Base-by-base conservation (phyloP, 2,113 vertebrate species). In the Bombycilla garrulus region DNA sequence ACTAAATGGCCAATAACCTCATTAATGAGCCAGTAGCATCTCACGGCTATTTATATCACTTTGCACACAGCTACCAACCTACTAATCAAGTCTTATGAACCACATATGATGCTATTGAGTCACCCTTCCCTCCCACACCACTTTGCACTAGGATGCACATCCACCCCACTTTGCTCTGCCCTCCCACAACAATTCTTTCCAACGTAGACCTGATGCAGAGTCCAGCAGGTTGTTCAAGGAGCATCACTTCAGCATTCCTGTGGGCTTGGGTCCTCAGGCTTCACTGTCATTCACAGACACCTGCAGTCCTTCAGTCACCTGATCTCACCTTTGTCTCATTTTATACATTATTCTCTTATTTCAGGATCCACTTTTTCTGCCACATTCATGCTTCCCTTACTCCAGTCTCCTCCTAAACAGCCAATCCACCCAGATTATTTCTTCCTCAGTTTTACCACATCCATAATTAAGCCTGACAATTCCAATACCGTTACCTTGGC, bases 401-500 rank as follows among this genome's bases (percentile, higher is more conserved):
- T n/a, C 24, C 17, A 66, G 60, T 36, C 72, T 92, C 79, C 79
- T 88, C 90, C 72, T 54, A 88, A 29, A 56, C 1, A 50, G 38
- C 12, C n/a, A 86, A 48, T 33, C 67, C 29, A 54, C 23, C 35
- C 50, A 23, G 56, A 77, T 69, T 58, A 54, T 51, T 86, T 64
- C 42, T 88, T 57, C 60, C 67, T 83, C 38, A 10, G 50, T 83
- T 85, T 86, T 96, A 45, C 53, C 51, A 70, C 58, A 64, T 29
- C 25, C 33, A 2, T 44, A 80, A 54, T 21, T 4, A 50, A 50
- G 21, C 24, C 54, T 21, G 9, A 47, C 5, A 11, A 15, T 90
- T 79, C 23, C 0, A 0, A 31, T 90, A 73, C 2, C 0, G 0
- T 85, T 80, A 60, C 66, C 53, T 65, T 20, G 29, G 57, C 65